Percentiles rank a stretch among this genome's conserved stretches.
These are phyloP conservation scores for Otis tarda DNA, from an alignment of 2,113 vertebrate species.

Conservation along the genomic window DNA sequence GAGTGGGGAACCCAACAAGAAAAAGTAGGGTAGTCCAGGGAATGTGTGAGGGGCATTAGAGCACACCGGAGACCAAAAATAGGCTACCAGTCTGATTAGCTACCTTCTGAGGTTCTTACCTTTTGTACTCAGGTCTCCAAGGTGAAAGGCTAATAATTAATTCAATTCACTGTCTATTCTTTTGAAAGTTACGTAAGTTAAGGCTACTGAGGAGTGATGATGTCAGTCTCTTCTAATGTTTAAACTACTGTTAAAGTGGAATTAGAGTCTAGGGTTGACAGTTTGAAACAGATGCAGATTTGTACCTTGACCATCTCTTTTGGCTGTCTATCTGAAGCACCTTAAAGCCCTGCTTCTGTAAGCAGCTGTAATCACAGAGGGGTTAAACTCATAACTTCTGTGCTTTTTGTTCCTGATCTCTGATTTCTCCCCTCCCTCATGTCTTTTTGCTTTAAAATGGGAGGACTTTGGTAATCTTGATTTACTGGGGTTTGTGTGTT, in stretches of 20 bases:
- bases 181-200: conserved; percentile 46
- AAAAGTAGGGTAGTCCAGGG: not conserved
- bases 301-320: conserved; percentile 13
- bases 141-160: conserved; percentile 44
- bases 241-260: conserved; percentile 63
- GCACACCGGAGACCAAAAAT: not conserved
- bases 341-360: not conserved
- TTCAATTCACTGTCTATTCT: conserved; percentile 37
- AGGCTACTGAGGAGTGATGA: conserved; percentile 32
- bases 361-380: not conserved
- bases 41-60: not conserved
- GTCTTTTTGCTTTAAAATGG: not conserved
- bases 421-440: not conserved
- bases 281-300: conserved; percentile 20
- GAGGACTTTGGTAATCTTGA: not conserved
- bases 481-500: not conserved
- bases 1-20: not conserved
- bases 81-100: not conserved
- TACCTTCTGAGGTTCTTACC: not conserved
- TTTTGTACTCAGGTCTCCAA: not conserved
- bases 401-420: not conserved
- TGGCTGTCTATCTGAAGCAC: not conserved
- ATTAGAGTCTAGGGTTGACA: conserved; percentile 41
- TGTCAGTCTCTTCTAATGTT: conserved; percentile 55
- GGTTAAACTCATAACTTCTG: not conserved